These are phyloP conservation scores for Eulemur macaco DNA, from an alignment of 2,113 vertebrate genomes.

Conservation along the genomic window DNA sequence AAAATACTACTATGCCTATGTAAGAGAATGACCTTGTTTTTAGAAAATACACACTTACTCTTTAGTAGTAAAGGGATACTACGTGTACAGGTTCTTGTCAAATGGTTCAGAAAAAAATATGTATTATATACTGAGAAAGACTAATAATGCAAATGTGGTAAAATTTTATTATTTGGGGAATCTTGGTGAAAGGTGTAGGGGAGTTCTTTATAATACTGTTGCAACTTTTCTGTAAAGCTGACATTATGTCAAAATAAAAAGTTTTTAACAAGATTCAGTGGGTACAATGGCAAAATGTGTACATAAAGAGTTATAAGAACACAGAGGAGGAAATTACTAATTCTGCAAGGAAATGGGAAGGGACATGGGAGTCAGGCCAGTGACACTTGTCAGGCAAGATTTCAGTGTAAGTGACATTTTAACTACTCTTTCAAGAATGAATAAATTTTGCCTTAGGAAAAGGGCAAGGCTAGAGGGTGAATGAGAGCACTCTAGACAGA, in stretches of 20 bases:
- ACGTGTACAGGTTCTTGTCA: background rate
- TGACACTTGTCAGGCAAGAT: background rate
- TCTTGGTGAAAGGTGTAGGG: background rate
- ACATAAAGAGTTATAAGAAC: background rate
- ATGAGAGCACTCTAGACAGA: background rate
- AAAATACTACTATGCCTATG: background rate
- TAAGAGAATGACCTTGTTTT: too few relatives aligned
- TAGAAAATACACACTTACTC: too few relatives aligned
- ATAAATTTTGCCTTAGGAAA: background rate
- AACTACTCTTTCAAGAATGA: background rate
- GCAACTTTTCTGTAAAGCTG: background rate
- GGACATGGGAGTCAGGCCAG: background rate
- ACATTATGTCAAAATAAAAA: background rate
- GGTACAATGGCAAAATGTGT: background rate
- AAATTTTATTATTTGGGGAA: too few relatives aligned
- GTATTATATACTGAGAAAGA: background rate
- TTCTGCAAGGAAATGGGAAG: background rate
- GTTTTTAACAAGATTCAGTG: background rate
- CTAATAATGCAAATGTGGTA: background rate
- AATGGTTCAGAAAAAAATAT: constrained; percentile 20
- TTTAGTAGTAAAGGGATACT: too few relatives aligned
- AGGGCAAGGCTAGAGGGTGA: background rate
- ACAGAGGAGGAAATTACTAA: background rate
- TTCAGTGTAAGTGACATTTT: background rate
- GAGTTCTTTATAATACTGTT: constrained; percentile 18